phyloP scores from a whole-genome alignment of 2,888 invertebrate genomes.

The Tetanocera ferruginea region DNA sequence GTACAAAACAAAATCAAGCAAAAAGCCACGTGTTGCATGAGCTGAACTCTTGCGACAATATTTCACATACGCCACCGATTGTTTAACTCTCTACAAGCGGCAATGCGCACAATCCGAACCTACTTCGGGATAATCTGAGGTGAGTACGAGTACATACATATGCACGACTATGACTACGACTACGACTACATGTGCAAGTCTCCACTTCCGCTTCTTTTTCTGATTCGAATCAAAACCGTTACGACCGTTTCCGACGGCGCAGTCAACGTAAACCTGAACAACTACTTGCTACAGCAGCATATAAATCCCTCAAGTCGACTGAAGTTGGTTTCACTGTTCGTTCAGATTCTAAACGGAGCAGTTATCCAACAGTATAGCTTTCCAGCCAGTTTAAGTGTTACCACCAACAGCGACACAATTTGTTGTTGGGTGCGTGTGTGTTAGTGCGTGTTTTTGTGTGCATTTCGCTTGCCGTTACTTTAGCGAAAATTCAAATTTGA shows the following conservation, averaged over 20 bases:
- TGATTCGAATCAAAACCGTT: constrained; percentile 50
- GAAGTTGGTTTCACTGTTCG: constrained; percentile 61
- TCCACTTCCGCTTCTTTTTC: constrained; percentile 47
- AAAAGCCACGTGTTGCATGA: constrained; percentile 26
- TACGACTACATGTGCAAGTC: constrained; percentile 36
- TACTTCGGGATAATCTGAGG: background rate
- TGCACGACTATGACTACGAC: constrained; percentile 38
- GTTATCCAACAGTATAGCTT: constrained; percentile 49
- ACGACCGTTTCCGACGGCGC: constrained; percentile 12
- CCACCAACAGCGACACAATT: background rate
- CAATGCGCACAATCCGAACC: background rate
- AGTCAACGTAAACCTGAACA: background rate
- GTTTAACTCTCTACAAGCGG: background rate
- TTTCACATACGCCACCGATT: constrained; percentile 1
- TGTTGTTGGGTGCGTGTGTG: constrained; percentile 4
- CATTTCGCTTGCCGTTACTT: background rate
- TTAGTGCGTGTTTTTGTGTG: background rate
- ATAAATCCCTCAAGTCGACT: constrained; percentile 62
- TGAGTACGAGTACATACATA: constrained; percentile 43
- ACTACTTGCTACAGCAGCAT: constrained; percentile 37
- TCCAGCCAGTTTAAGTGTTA: background rate
- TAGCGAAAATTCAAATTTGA: constrained; percentile 4
- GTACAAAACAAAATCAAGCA: background rate
- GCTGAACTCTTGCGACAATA: background rate
- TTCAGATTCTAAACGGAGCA: constrained; percentile 63